phyloP scores from a whole-genome alignment of 2,888 invertebrate genomes.

The Catocala nupta region DNA sequence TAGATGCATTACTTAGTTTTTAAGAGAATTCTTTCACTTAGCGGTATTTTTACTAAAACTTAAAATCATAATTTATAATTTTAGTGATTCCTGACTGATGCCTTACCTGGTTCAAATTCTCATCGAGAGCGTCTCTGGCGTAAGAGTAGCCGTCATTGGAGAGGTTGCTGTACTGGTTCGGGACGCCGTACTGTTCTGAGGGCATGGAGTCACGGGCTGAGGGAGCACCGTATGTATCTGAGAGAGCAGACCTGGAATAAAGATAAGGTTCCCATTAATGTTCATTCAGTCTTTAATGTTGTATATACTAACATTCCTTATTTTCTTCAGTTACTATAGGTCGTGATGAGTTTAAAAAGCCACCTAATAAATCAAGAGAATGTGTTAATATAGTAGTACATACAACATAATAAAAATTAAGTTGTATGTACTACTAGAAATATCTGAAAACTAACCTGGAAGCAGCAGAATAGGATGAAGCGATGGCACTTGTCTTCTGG shows the following conservation, averaged over 20 bases:
- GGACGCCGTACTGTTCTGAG: constrained; percentile 76
- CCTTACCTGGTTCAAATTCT: constrained; percentile 67
- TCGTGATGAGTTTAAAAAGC: no score
- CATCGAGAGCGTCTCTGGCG: constrained; percentile 68
- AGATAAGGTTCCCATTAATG: background rate
- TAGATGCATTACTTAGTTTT: no score
- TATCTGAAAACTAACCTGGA: constrained; percentile 51
- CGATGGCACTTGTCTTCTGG: constrained; percentile 71
- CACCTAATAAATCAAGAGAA: no score
- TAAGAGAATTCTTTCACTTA: no score
- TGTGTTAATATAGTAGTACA: no score
- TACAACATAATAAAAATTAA: background rate
- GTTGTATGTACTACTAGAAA: background rate
- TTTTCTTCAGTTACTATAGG: no score
- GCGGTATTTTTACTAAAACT: background rate
- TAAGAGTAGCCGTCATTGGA: constrained; percentile 69
- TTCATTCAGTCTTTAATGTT: no score
- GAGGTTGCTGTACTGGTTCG: constrained; percentile 80
- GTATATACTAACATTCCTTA: no score
- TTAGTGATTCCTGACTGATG: no score
- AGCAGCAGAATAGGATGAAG: constrained; percentile 68
- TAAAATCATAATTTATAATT: background rate
- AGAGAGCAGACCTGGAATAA: constrained; percentile 63
- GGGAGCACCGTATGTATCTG: constrained; percentile 67
- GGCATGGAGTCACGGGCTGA: constrained; percentile 72